Evolutionary conservation across 2,888 invertebrate genomes (phyloP), one percentile per base, ranked within the genome.

Genomic region (Apoda limacodes): DNA sequence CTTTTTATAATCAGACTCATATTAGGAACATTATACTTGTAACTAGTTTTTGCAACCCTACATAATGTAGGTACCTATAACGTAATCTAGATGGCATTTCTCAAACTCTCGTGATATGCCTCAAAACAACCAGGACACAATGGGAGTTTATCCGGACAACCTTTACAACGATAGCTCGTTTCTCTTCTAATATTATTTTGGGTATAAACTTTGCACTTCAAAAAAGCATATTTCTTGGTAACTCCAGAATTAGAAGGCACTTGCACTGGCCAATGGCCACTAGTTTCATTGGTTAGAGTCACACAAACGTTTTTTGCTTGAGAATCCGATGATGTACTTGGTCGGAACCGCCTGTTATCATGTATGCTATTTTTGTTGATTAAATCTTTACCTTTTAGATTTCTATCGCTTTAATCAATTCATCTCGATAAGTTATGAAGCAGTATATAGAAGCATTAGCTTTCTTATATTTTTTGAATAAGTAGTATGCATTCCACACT

Each of bases 241-340:
- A 24, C 28, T 17, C 21, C 31, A 12, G 30, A 30, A 23, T 26
- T 25, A 31, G 38, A 24, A 34, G 12, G 9, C 20, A 42, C 37
- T 34, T 28, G 39, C 25, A 35, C 36, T 10, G 43, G 43, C 41
- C 43, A 45, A 28, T 45, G 44, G 28, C 39, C 35, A 15, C 27
- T 19, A 30, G 27, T 27, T 27, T 9, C 13, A 22, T 17, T 17
- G 7, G 5, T 17, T 6, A 6, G 5, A 7, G 17, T 17, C 7
- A 17, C 17, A 17, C 5, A 23, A 21, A 12, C 25, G 12, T 34
- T 25, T 22, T 2, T 25, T 17, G n/a, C 14, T 7, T 28, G 29
- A 25, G 19, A 14, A 13, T 22, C 27, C 22, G 25, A 30, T 30
- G 23, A 9, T 34, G 12, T 14, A 21, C 29, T 28, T 13, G 25